Evolutionary conservation across 2,888 invertebrate genomes (phyloP), one percentile per base, ranked within the genome.

Genomic region (Mechanitis messenoides): DNA sequence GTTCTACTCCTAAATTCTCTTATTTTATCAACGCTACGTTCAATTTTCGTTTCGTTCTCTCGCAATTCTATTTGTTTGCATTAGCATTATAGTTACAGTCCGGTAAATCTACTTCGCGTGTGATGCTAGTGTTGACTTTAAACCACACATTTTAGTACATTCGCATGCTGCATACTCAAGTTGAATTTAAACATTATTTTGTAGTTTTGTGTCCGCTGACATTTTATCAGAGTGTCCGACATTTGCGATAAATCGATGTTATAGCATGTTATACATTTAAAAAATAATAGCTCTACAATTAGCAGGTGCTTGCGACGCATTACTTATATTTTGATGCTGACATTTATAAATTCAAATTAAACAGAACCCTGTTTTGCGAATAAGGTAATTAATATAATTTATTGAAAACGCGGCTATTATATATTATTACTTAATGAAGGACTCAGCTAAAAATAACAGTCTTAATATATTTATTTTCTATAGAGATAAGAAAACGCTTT

Each of bases 11-110:
- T 85, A 83, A 84, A 87, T 88, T 86, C 85, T 88, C 88, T 89
- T 89, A 88, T 90, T 90, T 88, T 84, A 86, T 88, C 89, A 88
- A 87, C 88, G 88, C 84, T 84, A 78, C 80, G 84, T 86, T 87
- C 86, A 88, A 89, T 88, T 87, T 87, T 85, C 88, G 78, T 86
- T 81, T 81, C 85, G 83, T 79, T 86, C 79, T 76, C 78, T 82
- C 78, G 81, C 76, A 71, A 76, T 80, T 82, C 79, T 81, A 80
- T 85, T 87, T 87, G 82, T 83, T 86, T 80, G 79, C 76, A 71
- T 85, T 81, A 76, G 74, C 72, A 74, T 80, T 83, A 81, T 79
- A 75, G 72, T 71, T 77, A 76, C 76, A 70, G 71, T 75, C 74
- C 71, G 74, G 77, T 75, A 80, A 80, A 81, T 79, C 74, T 74